phyloP scores from a whole-genome alignment of 1,140 invertebrate species.

The Aethina tumida region DNA sequence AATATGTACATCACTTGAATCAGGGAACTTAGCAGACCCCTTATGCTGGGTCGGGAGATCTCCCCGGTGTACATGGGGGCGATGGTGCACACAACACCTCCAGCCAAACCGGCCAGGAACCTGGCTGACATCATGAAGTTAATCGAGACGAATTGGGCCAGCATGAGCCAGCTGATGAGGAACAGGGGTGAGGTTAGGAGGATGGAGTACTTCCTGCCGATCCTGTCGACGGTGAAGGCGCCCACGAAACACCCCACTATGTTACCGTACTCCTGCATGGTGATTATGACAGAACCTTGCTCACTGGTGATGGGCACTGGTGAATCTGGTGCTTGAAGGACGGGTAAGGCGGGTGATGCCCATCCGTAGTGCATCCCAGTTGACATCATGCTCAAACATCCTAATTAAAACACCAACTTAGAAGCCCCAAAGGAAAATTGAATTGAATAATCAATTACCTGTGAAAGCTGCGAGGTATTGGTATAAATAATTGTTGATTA shows the following conservation, averaged over 20 bases:
- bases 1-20: conserved; percentile 22
- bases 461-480: not conserved
- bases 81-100: conserved; percentile 19
- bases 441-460: not conserved
- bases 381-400: conserved; percentile 23
- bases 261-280: conserved; percentile 48
- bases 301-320: conserved; percentile 28
- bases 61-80: conserved; percentile 28
- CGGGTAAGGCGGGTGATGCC: conserved; percentile 48
- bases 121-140: conserved; percentile 41
- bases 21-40: conserved; percentile 18
- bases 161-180: conserved; percentile 55
- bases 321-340: conserved; percentile 30
- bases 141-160: conserved; percentile 39
- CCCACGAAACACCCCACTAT: conserved; percentile 46
- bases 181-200: conserved; percentile 48
- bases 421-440: no score
- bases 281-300: conserved; percentile 45
- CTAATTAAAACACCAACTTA: no score
- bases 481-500: no score
- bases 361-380: conserved; percentile 39
- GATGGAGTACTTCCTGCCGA: conserved; percentile 59
- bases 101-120: conserved; percentile 21
- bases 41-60: conserved; percentile 22
- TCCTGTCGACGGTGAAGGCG: conserved; percentile 35